These are phyloP conservation scores for Penelope pileata DNA, from an alignment of 2,113 vertebrate genomes.

Conservation along the genomic window DNA sequence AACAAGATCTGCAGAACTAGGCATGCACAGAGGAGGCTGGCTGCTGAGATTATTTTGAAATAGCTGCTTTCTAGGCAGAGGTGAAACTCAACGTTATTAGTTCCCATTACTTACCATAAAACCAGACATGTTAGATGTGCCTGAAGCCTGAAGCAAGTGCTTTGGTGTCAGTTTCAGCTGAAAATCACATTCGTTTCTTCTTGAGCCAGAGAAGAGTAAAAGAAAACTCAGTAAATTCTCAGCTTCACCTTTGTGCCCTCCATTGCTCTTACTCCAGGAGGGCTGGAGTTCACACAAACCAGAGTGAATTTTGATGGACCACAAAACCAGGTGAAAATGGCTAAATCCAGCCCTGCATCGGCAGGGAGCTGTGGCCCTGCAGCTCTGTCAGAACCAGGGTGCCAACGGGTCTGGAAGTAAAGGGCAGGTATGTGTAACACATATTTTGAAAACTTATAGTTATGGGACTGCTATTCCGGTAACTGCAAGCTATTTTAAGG, in stretches of 20 bases:
- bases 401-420: slow-evolving; percentile 3
- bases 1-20: neutral
- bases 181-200: slow-evolving; percentile 58
- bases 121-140: slow-evolving; percentile 24
- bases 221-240: slow-evolving; percentile 61
- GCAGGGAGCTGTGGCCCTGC: neutral
- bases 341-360: neutral
- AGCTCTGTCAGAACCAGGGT: neutral
- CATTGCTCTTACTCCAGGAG: slow-evolving; percentile 34
- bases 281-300: slow-evolving; percentile 12
- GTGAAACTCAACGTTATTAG: slow-evolving; percentile 57
- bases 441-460: slow-evolving; percentile 43
- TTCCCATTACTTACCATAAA: slow-evolving; percentile 64
- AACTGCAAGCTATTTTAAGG: slow-evolving; percentile 55
- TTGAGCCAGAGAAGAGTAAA: slow-evolving; percentile 44
- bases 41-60: slow-evolving; percentile 41
- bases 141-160: slow-evolving; percentile 45
- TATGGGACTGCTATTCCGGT: slow-evolving; percentile 32
- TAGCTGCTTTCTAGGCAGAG: slow-evolving; percentile 49
- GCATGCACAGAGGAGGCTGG: neutral
- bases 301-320: slow-evolving; percentile 55
- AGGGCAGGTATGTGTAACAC: neutral
- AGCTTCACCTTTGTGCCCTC: slow-evolving; percentile 49
- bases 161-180: slow-evolving; percentile 60
- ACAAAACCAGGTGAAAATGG: slow-evolving; percentile 39